Percentiles rank a stretch among this genome's conserved stretches.
Conservation (phyloP, 1,140 invertebrate genomes). For the Euglossa dilemma region DNA sequence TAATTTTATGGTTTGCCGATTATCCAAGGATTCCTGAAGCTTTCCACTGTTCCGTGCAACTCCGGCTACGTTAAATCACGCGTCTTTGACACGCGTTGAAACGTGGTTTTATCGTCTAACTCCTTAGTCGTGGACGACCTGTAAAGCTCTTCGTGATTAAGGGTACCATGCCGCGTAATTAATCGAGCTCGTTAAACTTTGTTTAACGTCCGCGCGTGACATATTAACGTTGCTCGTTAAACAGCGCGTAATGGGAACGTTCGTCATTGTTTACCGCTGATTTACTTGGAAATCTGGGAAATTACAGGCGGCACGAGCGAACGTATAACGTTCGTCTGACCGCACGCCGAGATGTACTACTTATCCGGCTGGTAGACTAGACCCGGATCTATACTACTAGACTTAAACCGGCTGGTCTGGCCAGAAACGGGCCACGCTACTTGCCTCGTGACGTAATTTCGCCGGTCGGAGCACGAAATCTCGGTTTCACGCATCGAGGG, state of each 20-base stretch:
- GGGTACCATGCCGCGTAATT: neutral
- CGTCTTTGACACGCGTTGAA: neutral
- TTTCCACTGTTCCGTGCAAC: neutral
- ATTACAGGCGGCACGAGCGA: neutral
- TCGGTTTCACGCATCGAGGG: neutral
- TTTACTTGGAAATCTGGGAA: neutral
- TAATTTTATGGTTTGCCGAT: conserved; percentile 1
- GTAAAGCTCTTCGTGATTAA: too few species aligned
- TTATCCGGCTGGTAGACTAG: neutral
- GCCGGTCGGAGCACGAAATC: too few species aligned
- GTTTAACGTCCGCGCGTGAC: neutral
- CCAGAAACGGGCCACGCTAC: neutral
- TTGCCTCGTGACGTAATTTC: neutral
- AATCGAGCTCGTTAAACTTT: neutral
- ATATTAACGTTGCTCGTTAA: too few species aligned
- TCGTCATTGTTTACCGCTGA: neutral
- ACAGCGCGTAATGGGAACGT: neutral
- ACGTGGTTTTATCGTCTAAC: neutral
- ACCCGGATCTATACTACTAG: neutral
- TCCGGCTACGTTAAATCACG: neutral
- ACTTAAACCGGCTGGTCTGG: neutral
- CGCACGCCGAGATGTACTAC: neutral
- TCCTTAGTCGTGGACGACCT: neutral
- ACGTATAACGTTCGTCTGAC: neutral
- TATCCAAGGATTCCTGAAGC: neutral